Evolutionary conservation across 2,888 invertebrate genomes (phyloP).

Genomic region (Chydorus sphaericus): DNA sequence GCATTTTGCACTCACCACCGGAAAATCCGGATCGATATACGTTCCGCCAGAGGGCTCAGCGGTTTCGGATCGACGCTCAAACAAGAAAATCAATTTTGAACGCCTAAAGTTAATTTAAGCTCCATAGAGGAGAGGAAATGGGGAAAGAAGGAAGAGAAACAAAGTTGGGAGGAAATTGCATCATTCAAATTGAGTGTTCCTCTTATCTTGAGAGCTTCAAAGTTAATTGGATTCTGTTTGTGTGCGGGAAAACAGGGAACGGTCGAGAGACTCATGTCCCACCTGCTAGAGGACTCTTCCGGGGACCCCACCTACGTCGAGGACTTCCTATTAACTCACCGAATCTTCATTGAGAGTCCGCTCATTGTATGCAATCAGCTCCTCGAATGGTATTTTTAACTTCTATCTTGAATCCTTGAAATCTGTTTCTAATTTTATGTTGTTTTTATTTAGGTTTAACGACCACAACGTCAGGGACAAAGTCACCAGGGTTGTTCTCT

Average conservation of each 20-base stretch:
- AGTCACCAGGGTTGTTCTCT: slow-evolving; percentile 82
- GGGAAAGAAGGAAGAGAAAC: too few species aligned
- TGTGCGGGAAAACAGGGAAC: slow-evolving; percentile 43
- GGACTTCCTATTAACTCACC: slow-evolving; percentile 91
- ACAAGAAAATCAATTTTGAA: too few species aligned
- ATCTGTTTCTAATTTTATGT: neutral
- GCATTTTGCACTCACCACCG: too few species aligned
- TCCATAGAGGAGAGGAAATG: too few species aligned
- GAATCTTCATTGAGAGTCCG: slow-evolving; percentile 84
- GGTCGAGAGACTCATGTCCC: slow-evolving; percentile 73
- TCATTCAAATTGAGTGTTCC: neutral
- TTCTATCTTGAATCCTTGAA: neutral
- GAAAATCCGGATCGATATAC: too few species aligned
- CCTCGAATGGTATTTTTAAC: slow-evolving; percentile 48
- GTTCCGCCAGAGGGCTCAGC: too few species aligned
- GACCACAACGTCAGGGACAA: slow-evolving; percentile 59
- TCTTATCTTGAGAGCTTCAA: neutral
- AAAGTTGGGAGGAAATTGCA: too few species aligned
- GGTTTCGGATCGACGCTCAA: too few species aligned
- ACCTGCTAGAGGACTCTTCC: slow-evolving; percentile 83
- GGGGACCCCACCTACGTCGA: slow-evolving; percentile 97
- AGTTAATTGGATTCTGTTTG: neutral
- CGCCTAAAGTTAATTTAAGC: too few species aligned
- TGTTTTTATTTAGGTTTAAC: slow-evolving; percentile 40
- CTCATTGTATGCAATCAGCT: slow-evolving; percentile 72